Base-by-base conservation (phyloP, 1,140 invertebrate genomes). In the Drosophila quadrilineata region DNA sequence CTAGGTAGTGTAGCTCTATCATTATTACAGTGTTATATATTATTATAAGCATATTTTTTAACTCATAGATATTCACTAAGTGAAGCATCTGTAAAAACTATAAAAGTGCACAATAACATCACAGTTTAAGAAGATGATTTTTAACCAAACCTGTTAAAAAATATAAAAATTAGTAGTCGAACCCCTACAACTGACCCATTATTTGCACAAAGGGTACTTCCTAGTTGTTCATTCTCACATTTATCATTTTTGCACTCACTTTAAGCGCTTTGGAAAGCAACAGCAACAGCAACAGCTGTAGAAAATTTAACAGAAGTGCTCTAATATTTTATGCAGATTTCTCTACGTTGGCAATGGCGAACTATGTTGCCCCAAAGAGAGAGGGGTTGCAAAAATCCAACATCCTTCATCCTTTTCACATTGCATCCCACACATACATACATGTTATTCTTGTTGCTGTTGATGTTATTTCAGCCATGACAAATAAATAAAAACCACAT, bases 401-500 rank as follows among this genome's bases (percentile, higher is more conserved):
- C 36, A 57, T 70, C 33, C 17, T 38, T 43, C 35, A 21, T 31
- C 14, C 41, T 49, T 17, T 41, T 50, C 19, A 22, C 19, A 10
- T n/a, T 50, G 22, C 10, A 10, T 43, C 12, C 6, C n/a, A n/a
- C n/a, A n/a, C n/a, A n/a, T n/a, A n/a, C n/a, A n/a, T 50, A n/a
- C 28, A 24, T 35, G 49, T 10, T 29, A 28, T 28, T 35, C 12
- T 62, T 50, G 22, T 24, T 56, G 31, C 38, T 46, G 12, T 41
- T 59, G 26, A 43, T 38, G 17, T 43, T 54, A 26, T 45, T 80
- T 41, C 54, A 54, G 26, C 53, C 46, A 19, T 70, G 19, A 26
- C 14, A 71, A 75, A 79, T 75, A 80, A 79, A 82, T 71, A 59
- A 75, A 68, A 82, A 59, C 76, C 58, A 26, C 72, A 82, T 64